A percentile compares a stretch with the other conserved stretches of the same genome.
These are phyloP conservation scores for Murina feae DNA, from an alignment of 2,113 vertebrate species.

Conservation along the genomic window DNA sequence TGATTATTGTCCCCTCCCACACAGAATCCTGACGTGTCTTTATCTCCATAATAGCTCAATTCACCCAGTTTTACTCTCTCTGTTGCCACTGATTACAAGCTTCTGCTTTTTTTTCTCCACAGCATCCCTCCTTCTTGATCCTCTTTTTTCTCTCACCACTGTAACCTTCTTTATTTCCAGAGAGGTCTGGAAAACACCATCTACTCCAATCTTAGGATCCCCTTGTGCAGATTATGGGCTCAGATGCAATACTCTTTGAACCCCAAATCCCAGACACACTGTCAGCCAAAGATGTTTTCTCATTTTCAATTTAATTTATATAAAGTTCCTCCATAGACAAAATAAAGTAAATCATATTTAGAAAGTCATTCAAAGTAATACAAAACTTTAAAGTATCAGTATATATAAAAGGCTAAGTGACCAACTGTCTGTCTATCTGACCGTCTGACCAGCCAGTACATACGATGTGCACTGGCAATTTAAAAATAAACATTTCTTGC, in stretches of 20 bases:
- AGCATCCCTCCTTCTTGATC: background rate
- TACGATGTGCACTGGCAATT: too few species aligned
- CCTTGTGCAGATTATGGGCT: background rate
- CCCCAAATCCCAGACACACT: background rate
- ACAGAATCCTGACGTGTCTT: background rate
- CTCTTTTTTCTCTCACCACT: background rate
- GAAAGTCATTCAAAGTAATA: background rate
- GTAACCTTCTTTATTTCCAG: background rate
- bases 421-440: too few species aligned
- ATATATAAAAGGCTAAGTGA: too few species aligned
- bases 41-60: background rate
- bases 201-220: background rate
- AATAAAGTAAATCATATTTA: background rate
- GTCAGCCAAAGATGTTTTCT: background rate
- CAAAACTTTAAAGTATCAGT: background rate
- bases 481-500: too few species aligned
- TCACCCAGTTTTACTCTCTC: background rate
- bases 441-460: too few species aligned
- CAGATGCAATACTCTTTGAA: background rate
- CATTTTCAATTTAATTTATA: background rate
- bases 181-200: constrained; percentile 26
- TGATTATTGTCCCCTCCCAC: background rate
- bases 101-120: background rate
- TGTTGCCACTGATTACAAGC: background rate
- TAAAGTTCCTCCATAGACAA: background rate